These are phyloP conservation scores for Danaus chrysippus DNA, from an alignment of 2,888 invertebrate genomes.

Conservation along the genomic window DNA sequence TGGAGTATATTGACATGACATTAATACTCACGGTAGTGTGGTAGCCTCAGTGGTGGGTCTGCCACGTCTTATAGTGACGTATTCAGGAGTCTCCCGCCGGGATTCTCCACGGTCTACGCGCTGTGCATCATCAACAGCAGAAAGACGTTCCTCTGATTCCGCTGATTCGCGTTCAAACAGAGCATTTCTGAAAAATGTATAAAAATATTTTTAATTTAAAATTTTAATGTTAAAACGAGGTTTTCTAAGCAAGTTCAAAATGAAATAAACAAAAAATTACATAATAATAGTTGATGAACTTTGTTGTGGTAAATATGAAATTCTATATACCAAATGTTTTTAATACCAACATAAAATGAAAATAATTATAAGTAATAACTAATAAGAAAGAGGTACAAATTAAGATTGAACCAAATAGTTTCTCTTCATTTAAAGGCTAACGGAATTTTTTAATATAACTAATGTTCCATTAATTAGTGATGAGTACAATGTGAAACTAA, in stretches of 20 bases:
- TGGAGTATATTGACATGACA: neutral
- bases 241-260: neutral
- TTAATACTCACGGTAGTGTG: conserved; percentile 66
- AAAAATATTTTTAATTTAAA: conserved; percentile 1
- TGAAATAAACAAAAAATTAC: too few relatives aligned
- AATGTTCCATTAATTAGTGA: conserved; percentile 18
- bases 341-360: too few relatives aligned
- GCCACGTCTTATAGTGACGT: conserved; percentile 82
- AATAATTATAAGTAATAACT: too few relatives aligned
- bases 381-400: too few relatives aligned
- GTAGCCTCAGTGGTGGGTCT: conserved; percentile 73
- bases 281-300: too few relatives aligned
- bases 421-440: too few relatives aligned
- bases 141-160: conserved; percentile 50
- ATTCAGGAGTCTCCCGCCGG: conserved; percentile 76
- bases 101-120: conserved; percentile 24
- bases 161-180: conserved; percentile 62
- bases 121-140: conserved; percentile 34
- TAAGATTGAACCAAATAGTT: too few relatives aligned
- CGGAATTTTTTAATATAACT: too few relatives aligned
- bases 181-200: conserved; percentile 54
- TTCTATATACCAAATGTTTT: too few relatives aligned
- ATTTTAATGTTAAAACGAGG: conserved; percentile 12
- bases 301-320: too few relatives aligned
- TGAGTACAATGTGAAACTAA: too few relatives aligned